Percentiles rank a stretch among this genome's conserved stretches.
These are phyloP conservation scores for Wasmannia auropunctata DNA, from an alignment of 1,140 invertebrate genomes.

Conservation along the genomic window DNA sequence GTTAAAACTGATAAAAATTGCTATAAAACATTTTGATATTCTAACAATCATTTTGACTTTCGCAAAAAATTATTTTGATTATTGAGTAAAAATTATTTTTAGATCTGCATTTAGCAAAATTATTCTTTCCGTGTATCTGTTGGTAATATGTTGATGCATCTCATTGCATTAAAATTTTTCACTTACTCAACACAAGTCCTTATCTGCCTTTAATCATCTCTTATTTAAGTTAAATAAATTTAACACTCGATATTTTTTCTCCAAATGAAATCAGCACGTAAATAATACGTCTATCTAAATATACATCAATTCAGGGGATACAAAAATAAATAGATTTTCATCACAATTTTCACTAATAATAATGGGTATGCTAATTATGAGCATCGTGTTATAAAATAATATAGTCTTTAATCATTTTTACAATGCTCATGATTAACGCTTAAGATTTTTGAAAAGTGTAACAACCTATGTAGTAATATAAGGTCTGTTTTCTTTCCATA, in stretches of 20 bases:
- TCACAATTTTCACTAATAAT: background rate
- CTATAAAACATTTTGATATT: too few relatives aligned
- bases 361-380: background rate
- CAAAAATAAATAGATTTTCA: background rate
- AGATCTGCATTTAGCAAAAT: too few relatives aligned
- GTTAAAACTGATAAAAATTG: too few relatives aligned
- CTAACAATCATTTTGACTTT: too few relatives aligned
- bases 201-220: too few relatives aligned
- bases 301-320: background rate
- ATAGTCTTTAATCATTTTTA: background rate
- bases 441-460: conserved; percentile 9
- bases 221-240: background rate
- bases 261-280: background rate
- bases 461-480: background rate
- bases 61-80: too few relatives aligned
- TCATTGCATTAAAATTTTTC: too few relatives aligned
- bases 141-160: too few relatives aligned
- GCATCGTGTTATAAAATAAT: background rate
- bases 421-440: background rate
- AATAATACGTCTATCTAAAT: conserved; percentile 1
- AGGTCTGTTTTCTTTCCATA: conserved; percentile 62
- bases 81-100: too few relatives aligned
- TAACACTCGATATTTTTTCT: background rate
- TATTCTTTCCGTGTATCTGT: too few relatives aligned
- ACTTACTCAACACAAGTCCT: too few relatives aligned